A percentile compares a stretch with the other conserved stretches of the same genome.
phyloP scores from a whole-genome alignment of 2,113 vertebrate genomes.

The Gobio gobio region DNA sequence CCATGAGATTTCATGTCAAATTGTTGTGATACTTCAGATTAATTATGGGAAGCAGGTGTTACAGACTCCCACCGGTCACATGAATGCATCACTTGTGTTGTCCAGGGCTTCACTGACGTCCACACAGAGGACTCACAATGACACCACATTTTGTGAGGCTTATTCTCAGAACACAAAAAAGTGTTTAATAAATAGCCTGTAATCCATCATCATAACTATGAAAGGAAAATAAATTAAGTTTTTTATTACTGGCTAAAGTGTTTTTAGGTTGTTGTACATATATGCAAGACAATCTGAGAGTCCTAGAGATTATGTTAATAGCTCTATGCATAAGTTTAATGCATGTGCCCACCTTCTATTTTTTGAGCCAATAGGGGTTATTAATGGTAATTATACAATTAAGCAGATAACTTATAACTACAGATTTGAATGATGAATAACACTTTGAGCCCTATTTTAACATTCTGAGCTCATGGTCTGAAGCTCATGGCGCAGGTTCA shows the following conservation, averaged over 20 bases:
- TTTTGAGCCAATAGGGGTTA: too few relatives aligned
- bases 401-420: too few relatives aligned
- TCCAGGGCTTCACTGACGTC: background rate
- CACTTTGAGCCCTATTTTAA: too few relatives aligned
- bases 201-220: background rate
- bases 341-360: too few relatives aligned
- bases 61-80: background rate
- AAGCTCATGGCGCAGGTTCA: too few relatives aligned
- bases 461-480: too few relatives aligned
- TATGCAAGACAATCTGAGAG: background rate
- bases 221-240: background rate
- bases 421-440: too few relatives aligned
- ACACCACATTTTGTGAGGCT: constrained; percentile 9
- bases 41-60: constrained; percentile 29
- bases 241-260: constrained; percentile 7
- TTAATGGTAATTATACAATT: too few relatives aligned
- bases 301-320: background rate
- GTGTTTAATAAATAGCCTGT: background rate
- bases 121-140: background rate
- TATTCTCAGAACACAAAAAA: background rate
- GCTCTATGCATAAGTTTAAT: too few relatives aligned
- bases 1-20: too few relatives aligned
- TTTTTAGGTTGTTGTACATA: background rate
- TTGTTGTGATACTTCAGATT: constrained; percentile 4
- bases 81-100: background rate